Conservation (phyloP, 2,113 vertebrate species). For the Scatophagus argus region DNA sequence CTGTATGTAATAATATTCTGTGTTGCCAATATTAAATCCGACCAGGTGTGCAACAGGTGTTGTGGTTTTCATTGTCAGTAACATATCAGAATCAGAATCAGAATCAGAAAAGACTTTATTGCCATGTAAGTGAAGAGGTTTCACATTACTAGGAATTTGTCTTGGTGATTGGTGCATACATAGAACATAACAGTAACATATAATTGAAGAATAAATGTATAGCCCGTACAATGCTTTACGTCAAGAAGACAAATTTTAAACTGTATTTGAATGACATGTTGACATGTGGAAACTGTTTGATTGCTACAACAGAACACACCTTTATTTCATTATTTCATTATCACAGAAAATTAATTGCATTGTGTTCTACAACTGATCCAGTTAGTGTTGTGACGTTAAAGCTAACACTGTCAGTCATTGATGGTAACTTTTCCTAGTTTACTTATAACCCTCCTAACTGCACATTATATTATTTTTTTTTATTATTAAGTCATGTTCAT, state of each 20-base stretch:
- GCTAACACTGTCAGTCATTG: neutral
- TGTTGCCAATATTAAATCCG: neutral
- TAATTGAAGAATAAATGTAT: too few species aligned
- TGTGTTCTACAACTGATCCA: neutral
- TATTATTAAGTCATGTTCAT: neutral
- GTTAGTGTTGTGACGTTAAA: neutral
- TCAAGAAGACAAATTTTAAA: neutral
- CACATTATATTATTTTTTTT: conserved; percentile 4
- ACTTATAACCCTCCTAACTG: neutral
- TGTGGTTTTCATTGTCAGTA: neutral
- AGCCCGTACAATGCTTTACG: neutral
- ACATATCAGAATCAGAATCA: too few species aligned
- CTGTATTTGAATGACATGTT: neutral
- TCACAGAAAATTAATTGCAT: neutral
- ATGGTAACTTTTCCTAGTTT: neutral
- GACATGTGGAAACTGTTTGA: neutral
- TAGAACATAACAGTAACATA: too few species aligned
- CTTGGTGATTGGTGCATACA: too few species aligned
- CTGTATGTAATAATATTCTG: neutral
- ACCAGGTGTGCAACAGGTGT: neutral
- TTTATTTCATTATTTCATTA: neutral
- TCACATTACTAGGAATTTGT: too few species aligned
- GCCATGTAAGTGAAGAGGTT: too few species aligned
- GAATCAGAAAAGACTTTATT: too few species aligned
- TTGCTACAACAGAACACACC: neutral